These are phyloP conservation scores for Dichetophora obliterata DNA, from an alignment of 2,888 invertebrate genomes.

Conservation along the genomic window DNA sequence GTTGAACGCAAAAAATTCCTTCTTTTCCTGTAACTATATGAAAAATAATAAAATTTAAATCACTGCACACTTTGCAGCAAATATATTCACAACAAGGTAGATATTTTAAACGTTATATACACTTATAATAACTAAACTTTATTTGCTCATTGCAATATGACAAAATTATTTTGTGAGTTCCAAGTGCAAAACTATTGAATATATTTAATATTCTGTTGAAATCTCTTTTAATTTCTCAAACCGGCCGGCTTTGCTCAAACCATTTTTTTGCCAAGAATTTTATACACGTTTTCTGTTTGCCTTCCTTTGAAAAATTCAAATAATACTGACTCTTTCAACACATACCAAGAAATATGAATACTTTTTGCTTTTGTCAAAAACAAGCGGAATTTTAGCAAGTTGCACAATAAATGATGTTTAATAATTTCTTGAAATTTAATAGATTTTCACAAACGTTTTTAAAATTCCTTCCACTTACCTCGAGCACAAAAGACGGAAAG, in stretches of 20 bases:
- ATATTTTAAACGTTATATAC: no score
- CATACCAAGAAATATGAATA: constrained; percentile 41
- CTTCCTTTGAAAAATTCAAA: constrained; percentile 40
- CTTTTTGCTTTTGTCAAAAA: constrained; percentile 41
- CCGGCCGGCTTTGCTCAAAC: constrained; percentile 48
- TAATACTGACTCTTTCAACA: constrained; percentile 13
- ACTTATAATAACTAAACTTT: no score
- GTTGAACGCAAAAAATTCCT: no score
- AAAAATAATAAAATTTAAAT: no score
- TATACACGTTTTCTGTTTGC: constrained; percentile 28
- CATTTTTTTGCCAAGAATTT: constrained; percentile 8
- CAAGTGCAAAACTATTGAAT: no score
- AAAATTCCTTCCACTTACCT: constrained; percentile 68
- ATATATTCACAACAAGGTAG: no score
- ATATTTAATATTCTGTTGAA: background rate
- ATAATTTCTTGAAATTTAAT: constrained; percentile 52
- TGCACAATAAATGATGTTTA: constrained; percentile 53
- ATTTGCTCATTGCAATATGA: no score
- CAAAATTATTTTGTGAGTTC: no score
- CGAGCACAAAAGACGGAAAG: constrained; percentile 70
- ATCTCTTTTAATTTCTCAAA: constrained; percentile 4
- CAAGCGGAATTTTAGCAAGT: constrained; percentile 31
- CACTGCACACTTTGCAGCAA: no score
- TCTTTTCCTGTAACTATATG: no score
- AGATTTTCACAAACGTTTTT: constrained; percentile 58